These are phyloP conservation scores for Rhinichthys osculus DNA, from an alignment of 2,797 vertebrate genomes.

Conservation along the genomic window DNA sequence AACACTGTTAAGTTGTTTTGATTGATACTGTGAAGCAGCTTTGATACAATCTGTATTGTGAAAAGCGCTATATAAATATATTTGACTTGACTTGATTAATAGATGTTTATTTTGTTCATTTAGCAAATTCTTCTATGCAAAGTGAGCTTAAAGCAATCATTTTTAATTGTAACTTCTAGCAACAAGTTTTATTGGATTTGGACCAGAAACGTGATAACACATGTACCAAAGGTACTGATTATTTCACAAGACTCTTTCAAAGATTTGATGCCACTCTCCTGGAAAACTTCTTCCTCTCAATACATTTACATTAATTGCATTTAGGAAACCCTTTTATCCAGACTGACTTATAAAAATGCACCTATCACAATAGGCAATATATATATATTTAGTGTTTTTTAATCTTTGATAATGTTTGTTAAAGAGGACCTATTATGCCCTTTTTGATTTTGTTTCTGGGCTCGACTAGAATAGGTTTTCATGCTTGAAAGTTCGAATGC, in stretches of 20 bases:
- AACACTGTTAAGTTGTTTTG: too few species aligned
- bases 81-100: background rate
- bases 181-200: background rate
- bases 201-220: background rate
- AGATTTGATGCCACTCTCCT: background rate
- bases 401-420: background rate
- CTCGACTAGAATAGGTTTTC: background rate
- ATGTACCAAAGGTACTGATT: background rate
- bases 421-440: background rate
- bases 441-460: background rate
- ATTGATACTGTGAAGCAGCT: too few species aligned
- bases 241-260: background rate
- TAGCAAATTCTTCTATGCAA: too few species aligned
- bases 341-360: background rate
- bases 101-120: background rate
- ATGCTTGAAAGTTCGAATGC: background rate
- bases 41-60: too few species aligned
- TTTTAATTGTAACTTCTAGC: background rate
- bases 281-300: background rate
- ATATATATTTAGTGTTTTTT: background rate
- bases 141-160: background rate
- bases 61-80: too few species aligned
- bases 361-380: background rate
- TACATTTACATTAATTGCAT: background rate
- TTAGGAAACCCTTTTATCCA: background rate